Conservation (phyloP, 2,113 vertebrate species). For the Trachemys scripta region DNA sequence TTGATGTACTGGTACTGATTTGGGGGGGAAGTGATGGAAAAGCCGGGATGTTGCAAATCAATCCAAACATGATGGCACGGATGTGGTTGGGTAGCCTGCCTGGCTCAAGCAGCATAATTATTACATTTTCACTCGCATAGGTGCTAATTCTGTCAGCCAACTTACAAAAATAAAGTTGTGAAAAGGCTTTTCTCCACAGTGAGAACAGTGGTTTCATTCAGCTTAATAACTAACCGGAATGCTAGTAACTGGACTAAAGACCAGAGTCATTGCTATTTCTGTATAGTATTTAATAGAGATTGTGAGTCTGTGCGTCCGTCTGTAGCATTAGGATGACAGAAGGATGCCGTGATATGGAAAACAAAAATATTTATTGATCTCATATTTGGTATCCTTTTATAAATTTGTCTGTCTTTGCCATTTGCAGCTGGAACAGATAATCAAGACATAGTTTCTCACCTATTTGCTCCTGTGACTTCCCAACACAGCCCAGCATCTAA, state of each 20-base stretch:
- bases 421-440: not conserved
- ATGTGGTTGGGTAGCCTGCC: constrained; percentile 32
- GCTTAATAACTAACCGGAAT: not conserved
- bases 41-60: not conserved
- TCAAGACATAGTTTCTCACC: not conserved
- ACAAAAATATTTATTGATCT: not conserved
- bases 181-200: constrained; percentile 66
- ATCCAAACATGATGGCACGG: not conserved
- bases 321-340: not conserved
- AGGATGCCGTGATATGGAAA: not conserved
- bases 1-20: not conserved
- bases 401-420: accelerated
- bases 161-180: constrained; percentile 69
- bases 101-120: constrained; percentile 33
- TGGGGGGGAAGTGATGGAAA: not conserved
- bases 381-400: not conserved
- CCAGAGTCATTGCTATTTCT: constrained; percentile 36
- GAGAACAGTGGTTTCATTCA: constrained; percentile 72
- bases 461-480: not conserved
- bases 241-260: constrained; percentile 19
- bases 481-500: not conserved
- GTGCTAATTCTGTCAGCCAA: constrained; percentile 75
- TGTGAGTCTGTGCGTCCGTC: not conserved
- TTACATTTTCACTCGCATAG: not conserved
- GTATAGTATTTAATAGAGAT: not conserved